Evolutionary conservation across 92 coral and sea anemone species (phyloP).

Genomic region (Isaurus tuberculatus): DNA sequence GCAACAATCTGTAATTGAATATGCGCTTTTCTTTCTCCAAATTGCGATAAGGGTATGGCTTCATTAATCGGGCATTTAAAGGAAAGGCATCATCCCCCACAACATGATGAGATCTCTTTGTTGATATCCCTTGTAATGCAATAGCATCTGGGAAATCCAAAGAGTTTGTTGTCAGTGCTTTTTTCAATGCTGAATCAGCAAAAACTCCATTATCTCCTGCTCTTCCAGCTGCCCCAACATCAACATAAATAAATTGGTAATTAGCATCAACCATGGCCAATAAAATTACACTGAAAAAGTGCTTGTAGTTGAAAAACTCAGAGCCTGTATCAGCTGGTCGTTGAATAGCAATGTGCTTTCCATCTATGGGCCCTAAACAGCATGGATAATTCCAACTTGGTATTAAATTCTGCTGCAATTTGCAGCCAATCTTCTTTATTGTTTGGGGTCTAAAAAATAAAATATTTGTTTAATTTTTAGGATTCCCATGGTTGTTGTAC

Average conservation of each 20-base stretch:
- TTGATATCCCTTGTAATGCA: conserved; percentile 18
- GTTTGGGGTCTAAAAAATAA: conserved; percentile 1
- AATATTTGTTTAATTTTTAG: neutral
- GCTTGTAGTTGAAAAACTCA: conserved; percentile 66
- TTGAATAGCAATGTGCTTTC: conserved; percentile 66
- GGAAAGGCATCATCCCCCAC: conserved; percentile 52
- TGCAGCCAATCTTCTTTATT: conserved; percentile 42
- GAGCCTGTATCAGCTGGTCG: conserved; percentile 62
- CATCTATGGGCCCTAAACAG: conserved; percentile 69
- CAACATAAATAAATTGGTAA: conserved; percentile 60
- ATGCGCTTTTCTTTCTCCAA: conserved; percentile 39
- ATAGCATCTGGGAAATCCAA: conserved; percentile 2
- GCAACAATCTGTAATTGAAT: conserved; percentile 42
- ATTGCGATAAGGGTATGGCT: conserved; percentile 51
- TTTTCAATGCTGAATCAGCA: conserved; percentile 43
- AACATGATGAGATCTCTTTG: conserved; percentile 11
- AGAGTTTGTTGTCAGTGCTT: conserved; percentile 38
- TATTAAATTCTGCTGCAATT: conserved; percentile 42
- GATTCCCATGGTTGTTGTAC: neutral
- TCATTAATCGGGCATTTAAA: conserved; percentile 19
- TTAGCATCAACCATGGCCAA: conserved; percentile 62
- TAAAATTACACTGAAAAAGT: conserved; percentile 56
- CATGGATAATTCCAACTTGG: conserved; percentile 64
- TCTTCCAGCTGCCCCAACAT: conserved; percentile 75
- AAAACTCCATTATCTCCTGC: conserved; percentile 75